Evolutionary conservation across 2,113 vertebrate species (phyloP).

Genomic region (Mungos mungo): DNA sequence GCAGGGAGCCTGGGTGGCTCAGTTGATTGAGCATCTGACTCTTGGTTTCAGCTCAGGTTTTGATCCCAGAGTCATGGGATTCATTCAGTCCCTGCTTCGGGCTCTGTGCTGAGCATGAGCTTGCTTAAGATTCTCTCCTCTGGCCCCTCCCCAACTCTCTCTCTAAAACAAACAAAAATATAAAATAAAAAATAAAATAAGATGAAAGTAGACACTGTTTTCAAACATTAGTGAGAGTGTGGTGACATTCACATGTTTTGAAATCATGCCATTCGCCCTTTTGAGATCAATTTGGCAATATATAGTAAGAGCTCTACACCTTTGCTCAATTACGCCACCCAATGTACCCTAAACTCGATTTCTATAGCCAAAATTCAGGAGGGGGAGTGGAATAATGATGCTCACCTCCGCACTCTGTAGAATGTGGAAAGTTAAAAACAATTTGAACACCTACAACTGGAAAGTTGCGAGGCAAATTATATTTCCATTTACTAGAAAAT

Average conservation of each 20-base stretch:
- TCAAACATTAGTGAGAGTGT: not conserved
- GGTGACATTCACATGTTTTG: not conserved
- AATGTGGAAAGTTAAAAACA: slow-evolving; percentile 50
- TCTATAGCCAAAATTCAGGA: not conserved
- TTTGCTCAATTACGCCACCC: slow-evolving; percentile 16
- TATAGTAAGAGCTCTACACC: not conserved
- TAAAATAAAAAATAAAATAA: not conserved
- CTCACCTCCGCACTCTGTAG: not conserved
- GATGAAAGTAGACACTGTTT: not conserved
- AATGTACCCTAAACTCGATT: not conserved
- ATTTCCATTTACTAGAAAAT: slow-evolving; percentile 69
- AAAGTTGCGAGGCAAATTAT: slow-evolving; percentile 52
- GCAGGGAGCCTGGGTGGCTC: too few species aligned
- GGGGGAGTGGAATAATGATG: not conserved
- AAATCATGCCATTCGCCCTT: not conserved
- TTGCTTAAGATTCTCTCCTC: too few species aligned
- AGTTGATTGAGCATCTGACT: too few species aligned
- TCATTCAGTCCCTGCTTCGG: too few species aligned
- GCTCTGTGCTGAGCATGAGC: too few species aligned
- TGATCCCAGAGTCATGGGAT: too few species aligned
- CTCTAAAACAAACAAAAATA: too few species aligned
- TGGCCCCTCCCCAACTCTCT: too few species aligned
- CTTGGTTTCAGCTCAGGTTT: too few species aligned
- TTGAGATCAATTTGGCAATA: slow-evolving; percentile 30
- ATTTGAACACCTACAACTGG: slow-evolving; percentile 63